Base-by-base conservation (phyloP, 2,797 vertebrate species). In the Glyptemys insculpta region DNA sequence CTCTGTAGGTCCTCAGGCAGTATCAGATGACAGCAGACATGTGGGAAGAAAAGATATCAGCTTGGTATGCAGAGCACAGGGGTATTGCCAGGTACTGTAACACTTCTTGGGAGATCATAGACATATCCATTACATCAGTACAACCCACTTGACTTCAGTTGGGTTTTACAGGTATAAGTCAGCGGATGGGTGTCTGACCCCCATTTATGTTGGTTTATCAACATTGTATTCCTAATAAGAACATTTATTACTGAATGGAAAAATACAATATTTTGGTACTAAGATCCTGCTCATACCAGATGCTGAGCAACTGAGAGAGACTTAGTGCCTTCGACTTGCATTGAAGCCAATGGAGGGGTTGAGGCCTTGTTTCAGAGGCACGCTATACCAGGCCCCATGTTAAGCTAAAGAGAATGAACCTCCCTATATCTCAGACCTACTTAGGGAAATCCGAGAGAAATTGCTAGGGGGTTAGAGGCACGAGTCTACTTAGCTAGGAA, bases 21-120 rank as follows among this genome's bases (percentile, higher is more conserved):
- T 99, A 99, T 95, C 99, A 99, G 97, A 99, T 99, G 99, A 99
- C 99, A 85, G 98, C 99, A 80, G 99, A 99, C 97, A 99, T 99
- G 99, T 99, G 99, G 99, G 99, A 99, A 95, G 99, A 99, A 95
- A 99, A 99, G 97, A 99, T 99, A 94, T 99, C 99, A 19, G 99
- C 99, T 85, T 99, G 99, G 99, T 99, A 99, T 81, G 99, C 99
- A 79, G 99, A 99, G 89, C 99, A 99, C 98, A 98, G 99, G 97
- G 99, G 99, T n/a, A 99, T 99, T 5, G 99, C 99, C 97, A 99
- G 99, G 99, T 99, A 98, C 94, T 37, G 88, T 81, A 83, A 89
- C 56, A 54, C 0, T 59, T 81, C 23, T 79, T 80, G 84, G 76
- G 53, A 89, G 87, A 85, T 14, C 23, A 9, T 12, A 2, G n/a